Evolutionary conservation across 2,113 vertebrate species (phyloP).

Genomic region (Hyla sarda): DNA sequence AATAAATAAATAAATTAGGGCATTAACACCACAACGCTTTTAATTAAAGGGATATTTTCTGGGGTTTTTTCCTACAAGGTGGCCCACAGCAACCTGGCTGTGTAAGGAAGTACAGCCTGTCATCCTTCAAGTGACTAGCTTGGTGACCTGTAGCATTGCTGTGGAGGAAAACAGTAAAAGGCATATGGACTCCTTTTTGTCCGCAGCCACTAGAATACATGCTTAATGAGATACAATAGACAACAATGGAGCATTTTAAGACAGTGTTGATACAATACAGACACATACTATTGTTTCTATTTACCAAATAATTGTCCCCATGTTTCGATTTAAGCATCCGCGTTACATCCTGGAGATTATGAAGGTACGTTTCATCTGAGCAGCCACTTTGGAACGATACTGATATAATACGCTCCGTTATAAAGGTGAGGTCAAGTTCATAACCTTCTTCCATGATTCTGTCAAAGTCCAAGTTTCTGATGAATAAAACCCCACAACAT

Average conservation of each 20-base stretch:
- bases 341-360: constrained; percentile 88
- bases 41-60: too few relatives aligned
- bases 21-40: too few relatives aligned
- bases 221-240: neutral
- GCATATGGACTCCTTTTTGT: too few relatives aligned
- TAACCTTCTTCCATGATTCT: constrained; percentile 88
- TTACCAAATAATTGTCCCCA: constrained; percentile 94
- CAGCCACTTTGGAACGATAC: constrained; percentile 87
- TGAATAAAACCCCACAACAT: too few relatives aligned
- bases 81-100: too few relatives aligned
- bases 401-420: constrained; percentile 93
- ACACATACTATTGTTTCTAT: constrained; percentile 8
- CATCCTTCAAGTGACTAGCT: too few relatives aligned
- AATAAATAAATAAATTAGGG: neutral
- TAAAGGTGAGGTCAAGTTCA: constrained; percentile 93
- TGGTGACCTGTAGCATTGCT: too few relatives aligned
- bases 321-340: constrained; percentile 97
- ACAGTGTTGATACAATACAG: neutral
- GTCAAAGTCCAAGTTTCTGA: constrained; percentile 65
- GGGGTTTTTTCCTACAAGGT: too few relatives aligned
- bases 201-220: neutral
- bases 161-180: too few relatives aligned
- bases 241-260: neutral
- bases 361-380: constrained; percentile 88
- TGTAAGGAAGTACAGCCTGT: too few relatives aligned